Base-by-base conservation (phyloP, 2,113 vertebrate genomes). In the Pavo muticus region DNA sequence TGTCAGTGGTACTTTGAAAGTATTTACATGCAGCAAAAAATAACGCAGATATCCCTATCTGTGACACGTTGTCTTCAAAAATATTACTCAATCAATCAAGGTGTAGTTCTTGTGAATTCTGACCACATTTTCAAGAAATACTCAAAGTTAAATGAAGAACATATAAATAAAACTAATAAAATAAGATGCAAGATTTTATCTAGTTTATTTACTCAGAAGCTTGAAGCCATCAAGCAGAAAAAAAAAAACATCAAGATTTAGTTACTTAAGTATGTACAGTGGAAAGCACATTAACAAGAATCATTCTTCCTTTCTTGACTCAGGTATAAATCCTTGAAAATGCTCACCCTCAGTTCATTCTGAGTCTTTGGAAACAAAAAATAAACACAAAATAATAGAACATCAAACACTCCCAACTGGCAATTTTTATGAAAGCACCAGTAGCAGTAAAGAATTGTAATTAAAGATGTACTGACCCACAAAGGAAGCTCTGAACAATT, bases 331-430 rank as follows among this genome's bases (percentile, higher is more conserved):
- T 37, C 94, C 44, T 61, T 69, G 42, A 57, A 54, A 18, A 78
- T 77, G 47, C 42, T 78, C 47, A 63, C 39, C 64, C 81, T 88
- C 75, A 65, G 64, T 44, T 85, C 63, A 68, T 73, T 90, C 75
- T 93, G 77, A 91, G 70, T 86, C 91, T 96, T 97, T 84, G 59
- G 42, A 90, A 97, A 95, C 29, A 37, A 90, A 84, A 77, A 77
- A 6, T 20, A 80, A 83, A 88, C 29, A 67, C 13, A 65, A 80
- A 88, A 61, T 48, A 78, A 39, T 30, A 72, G 78, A 71, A 82
- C 42, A 93, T 85, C 75, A 84, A 79, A 94, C 59, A 85, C 47
- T 94, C 42, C 65, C n/a, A 71, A 67, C 1, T 80, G 64, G 75
- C 94, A 95, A 91, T 60, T 90, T 72, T 71, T 94, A 73, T 50